Evolutionary conservation across 2,797 vertebrate species (phyloP), one percentile per base, ranked within the genome.

Genomic region (Myotis myotis): DNA sequence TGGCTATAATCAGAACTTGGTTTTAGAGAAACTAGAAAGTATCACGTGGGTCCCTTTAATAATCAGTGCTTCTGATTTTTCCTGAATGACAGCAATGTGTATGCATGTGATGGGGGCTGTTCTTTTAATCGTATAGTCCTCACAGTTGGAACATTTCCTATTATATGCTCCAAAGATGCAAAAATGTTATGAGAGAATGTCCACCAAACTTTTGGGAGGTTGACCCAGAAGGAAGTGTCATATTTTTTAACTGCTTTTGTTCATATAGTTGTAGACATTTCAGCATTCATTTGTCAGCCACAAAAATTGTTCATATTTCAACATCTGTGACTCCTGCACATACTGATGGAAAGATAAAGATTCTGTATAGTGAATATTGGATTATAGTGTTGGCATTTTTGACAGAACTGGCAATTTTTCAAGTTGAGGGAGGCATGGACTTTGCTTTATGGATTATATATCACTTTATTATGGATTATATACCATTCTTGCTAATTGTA

Each of bases 221-320:
- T 99, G 33, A 98, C 98, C 13, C 95, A 99, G 1, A 98, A 99
- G 83, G 99, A 99, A 94, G 98, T 90, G 96, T 96, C 53, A 30
- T 97, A 44, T 99, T 99, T 97, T 98, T 98, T 95, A 97, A 97
- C 55, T 98, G 97, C 33, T 98, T 99, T 87, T 98, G 98, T 96
- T 98, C 97, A n/a, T 99, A 99, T 97, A 99, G 99, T 89, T 98
- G 98, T 97, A 98, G 99, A 97, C 99, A 99, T 97, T 99, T 99
- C 97, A 98, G 98, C 95, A 98, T 99, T 96, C 97, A 98, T 95
- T 98, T 99, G 83, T 99, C 99, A 28, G 98, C 98, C 2, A 98
- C 98, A 47, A 98, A 78, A 76, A 90, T 98, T 99, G 80, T 97
- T 97, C 98, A 98, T 96, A 98, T 99, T 92, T 99, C 99, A 38